phyloP scores from a whole-genome alignment of 1,140 invertebrate species.

The Telenomus remus region DNA sequence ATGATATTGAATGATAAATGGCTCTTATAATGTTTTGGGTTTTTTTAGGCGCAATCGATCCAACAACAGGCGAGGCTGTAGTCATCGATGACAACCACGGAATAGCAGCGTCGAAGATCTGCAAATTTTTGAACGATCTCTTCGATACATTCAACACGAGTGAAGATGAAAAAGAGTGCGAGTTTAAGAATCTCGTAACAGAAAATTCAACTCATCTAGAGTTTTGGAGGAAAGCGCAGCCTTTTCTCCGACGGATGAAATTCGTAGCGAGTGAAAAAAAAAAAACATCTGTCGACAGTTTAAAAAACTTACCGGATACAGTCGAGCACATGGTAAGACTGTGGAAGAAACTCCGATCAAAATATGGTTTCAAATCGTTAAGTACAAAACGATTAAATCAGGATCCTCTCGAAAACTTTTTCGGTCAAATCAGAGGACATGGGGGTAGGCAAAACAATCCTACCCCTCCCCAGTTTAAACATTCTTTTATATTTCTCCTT shows the following conservation, averaged over 20 bases:
- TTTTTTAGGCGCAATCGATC: too few species aligned
- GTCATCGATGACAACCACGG: background rate
- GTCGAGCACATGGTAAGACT: background rate
- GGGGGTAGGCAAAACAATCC: conserved; percentile 10
- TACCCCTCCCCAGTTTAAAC: conserved; percentile 10
- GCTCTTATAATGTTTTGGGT: too few species aligned
- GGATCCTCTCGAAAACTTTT: conserved; percentile 12
- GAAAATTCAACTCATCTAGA: background rate
- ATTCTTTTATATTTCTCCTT: conserved; percentile 2
- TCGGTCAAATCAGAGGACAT: conserved; percentile 17
- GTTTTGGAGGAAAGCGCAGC: conserved; percentile 3
- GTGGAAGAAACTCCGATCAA: background rate
- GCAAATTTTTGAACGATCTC: conserved; percentile 14
- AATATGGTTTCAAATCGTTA: background rate
- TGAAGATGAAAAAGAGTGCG: background rate
- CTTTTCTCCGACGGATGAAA: too few species aligned
- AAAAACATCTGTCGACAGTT: conserved; percentile 4
- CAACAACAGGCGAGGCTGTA: background rate
- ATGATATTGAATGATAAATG: background rate
- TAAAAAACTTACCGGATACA: conserved; percentile 21
- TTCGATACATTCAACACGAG: conserved; percentile 6
- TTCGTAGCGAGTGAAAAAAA: background rate
- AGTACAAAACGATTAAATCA: conserved; percentile 4
- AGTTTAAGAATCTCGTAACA: conserved; percentile 7
- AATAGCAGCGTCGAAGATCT: conserved; percentile 2